A percentile compares a stretch with the other conserved stretches of the same genome.
Conservation (phyloP, 2,113 vertebrate genomes). For the Panthera leo region DNA sequence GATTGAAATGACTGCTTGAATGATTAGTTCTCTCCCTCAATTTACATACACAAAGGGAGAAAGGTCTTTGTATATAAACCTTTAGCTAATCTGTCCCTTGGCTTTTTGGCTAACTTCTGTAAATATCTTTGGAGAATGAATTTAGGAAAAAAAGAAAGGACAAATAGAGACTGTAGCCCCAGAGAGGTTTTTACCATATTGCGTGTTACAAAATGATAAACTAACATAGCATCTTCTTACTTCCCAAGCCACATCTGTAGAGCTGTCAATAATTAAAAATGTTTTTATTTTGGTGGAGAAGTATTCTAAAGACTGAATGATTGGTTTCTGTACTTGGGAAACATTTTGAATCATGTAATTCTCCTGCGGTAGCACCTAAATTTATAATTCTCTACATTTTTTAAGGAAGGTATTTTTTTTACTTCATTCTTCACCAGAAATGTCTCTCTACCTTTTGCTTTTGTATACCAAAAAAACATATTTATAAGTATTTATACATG, state of each 20-base stretch:
- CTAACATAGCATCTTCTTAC: slow-evolving; percentile 59
- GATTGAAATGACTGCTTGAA: slow-evolving; percentile 35
- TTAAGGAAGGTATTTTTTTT: not conserved
- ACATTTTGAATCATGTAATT: not conserved
- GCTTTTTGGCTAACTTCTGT: slow-evolving; percentile 31
- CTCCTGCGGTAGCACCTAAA: not conserved
- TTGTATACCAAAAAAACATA: not conserved
- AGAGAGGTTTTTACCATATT: slow-evolving; percentile 68
- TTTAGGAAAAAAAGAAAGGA: slow-evolving; percentile 61
- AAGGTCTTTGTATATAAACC: not conserved
- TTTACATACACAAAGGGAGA: slow-evolving; percentile 6
- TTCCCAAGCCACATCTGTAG: slow-evolving; percentile 62
- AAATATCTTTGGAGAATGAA: slow-evolving; percentile 50
- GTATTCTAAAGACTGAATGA: not conserved
- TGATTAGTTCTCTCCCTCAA: slow-evolving; percentile 24
- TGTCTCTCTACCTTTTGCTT: not conserved
- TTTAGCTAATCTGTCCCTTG: slow-evolving; percentile 45
- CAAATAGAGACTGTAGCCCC: slow-evolving; percentile 57
- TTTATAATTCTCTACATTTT: not conserved
- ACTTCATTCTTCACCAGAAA: not conserved
- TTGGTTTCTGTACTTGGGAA: not conserved
- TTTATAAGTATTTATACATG: not conserved
- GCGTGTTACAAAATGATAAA: slow-evolving; percentile 70
- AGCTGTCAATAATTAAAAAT: not conserved
- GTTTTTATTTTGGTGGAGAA: not conserved